Conservation (phyloP, 2,797 vertebrate genomes). For the Telmatherina bonti region DNA sequence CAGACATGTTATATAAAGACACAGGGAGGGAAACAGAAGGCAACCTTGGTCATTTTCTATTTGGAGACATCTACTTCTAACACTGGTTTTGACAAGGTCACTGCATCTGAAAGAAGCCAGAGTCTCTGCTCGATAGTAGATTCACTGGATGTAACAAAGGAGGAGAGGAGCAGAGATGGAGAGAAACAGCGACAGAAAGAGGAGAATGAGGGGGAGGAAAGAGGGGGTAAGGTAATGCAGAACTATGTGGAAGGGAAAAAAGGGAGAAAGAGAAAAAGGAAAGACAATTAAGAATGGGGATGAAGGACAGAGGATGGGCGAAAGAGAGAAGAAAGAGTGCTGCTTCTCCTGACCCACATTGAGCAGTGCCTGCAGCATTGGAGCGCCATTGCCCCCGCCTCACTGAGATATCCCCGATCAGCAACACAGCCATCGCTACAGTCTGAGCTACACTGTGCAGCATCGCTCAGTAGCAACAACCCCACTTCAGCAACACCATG, state of each 20-base stretch:
- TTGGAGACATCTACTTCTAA: slow-evolving; percentile 44
- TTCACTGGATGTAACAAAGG: slow-evolving; percentile 72
- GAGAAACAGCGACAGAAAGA: slow-evolving; percentile 51
- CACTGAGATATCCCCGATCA: slow-evolving; percentile 74
- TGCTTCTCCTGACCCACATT: slow-evolving; percentile 86
- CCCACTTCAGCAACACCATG: slow-evolving; percentile 74
- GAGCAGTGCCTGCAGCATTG: slow-evolving; percentile 81
- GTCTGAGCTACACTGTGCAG: slow-evolving; percentile 66
- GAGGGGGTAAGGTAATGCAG: slow-evolving; percentile 41
- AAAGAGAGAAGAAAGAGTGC: slow-evolving; percentile 64
- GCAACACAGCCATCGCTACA: slow-evolving; percentile 64
- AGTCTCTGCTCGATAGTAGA: slow-evolving; percentile 46
- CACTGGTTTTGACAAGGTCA: slow-evolving; percentile 72
- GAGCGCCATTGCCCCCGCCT: slow-evolving; percentile 75
- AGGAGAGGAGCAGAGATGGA: slow-evolving; percentile 52
- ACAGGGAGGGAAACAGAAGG: slow-evolving; percentile 28
- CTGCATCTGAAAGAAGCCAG: slow-evolving; percentile 45
- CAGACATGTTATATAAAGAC: slow-evolving; percentile 65
- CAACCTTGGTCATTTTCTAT: slow-evolving; percentile 61
- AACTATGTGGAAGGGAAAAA: slow-evolving; percentile 35
- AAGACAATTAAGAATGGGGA: slow-evolving; percentile 54
- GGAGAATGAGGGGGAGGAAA: slow-evolving; percentile 48
- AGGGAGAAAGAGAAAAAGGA: slow-evolving; percentile 31
- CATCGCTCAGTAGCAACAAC: slow-evolving; percentile 72
- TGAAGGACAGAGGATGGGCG: slow-evolving; percentile 39